Evolutionary conservation across 2,113 vertebrate species (phyloP).

Genomic region (Oreochromis spilurus): DNA sequence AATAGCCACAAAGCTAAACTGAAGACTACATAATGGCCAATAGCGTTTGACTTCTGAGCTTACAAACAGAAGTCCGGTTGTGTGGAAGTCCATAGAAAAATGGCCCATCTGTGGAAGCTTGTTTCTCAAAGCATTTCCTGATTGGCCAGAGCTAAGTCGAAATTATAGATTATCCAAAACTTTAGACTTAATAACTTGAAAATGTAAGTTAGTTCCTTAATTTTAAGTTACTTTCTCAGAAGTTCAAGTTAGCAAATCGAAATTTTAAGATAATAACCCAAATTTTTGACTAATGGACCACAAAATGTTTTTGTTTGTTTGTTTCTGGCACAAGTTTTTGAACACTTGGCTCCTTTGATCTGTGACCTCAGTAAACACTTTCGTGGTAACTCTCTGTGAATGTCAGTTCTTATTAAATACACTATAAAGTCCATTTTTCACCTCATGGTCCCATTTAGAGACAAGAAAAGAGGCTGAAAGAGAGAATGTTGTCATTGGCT

Average conservation of each 20-base stretch:
- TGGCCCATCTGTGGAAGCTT: too few relatives aligned
- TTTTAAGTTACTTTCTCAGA: not conserved
- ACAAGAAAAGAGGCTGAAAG: not conserved
- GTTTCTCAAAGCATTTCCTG: not conserved
- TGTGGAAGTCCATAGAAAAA: not conserved
- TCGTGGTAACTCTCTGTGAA: accelerated
- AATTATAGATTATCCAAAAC: not conserved
- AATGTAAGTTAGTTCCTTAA: not conserved
- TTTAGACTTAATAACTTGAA: not conserved
- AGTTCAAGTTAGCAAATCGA: not conserved
- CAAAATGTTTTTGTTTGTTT: not conserved
- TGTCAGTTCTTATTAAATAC: not conserved
- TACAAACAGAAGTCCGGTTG: not conserved
- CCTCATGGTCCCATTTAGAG: not conserved
- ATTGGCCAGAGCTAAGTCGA: not conserved
- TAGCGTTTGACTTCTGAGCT: not conserved
- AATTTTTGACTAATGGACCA: not conserved
- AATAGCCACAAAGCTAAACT: not conserved
- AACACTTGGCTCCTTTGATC: not conserved
- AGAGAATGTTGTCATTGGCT: not conserved
- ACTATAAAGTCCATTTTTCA: not conserved
- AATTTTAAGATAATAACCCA: not conserved
- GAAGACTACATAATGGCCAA: not conserved
- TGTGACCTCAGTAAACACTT: not conserved
- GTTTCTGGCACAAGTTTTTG: not conserved